Base-by-base conservation (phyloP, 2,888 invertebrate genomes). In the Pardosa pseudoannulata region DNA sequence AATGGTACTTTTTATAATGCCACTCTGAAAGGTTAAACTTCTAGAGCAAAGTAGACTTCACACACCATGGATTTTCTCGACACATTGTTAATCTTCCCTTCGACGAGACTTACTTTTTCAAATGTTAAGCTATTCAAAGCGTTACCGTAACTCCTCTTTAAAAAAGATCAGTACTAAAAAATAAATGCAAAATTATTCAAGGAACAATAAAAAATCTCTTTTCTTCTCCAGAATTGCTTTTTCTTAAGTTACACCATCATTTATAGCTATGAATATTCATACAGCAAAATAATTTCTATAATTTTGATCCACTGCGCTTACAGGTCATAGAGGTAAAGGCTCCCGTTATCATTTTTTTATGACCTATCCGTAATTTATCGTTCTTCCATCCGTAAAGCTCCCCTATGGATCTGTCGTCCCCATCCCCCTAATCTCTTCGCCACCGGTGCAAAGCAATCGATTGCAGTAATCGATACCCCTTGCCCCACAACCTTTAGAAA, bases 401-500 rank as follows among this genome's bases (percentile, higher is more conserved):
- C 83, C 83, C 83, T 72, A 32, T n/a, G 67, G 68, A 65, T 72
- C 39, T 29, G 41, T 46, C 46, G 65, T 11, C 29, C 68, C 81
- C 68, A 50, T 78, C 76, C 65, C 76, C 76, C 72, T 83, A 72
- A 72, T 76, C 76, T 76, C 65, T 70, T 68, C 36, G 23, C 76
- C 82, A 74, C 65, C 82, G 71, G 71, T 64, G 71, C 64, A 46
- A 36, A 46, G 71, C 83, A 83, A 83, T 83, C 83, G 83, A 83
- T 83, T 75, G 64, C 19, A 72, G 83, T 78, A 83, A 83, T 83
- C 83, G 83, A 83, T 83, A 83, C 76, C 76, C 83, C 83, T 83
- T 83, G 83, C 83, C 83, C 83, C 83, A 78, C 76, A 83, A 83
- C 76, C 83, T 83, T 83, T 83, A 76, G 76, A 72, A 82, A 82